Evolutionary conservation across 2,888 invertebrate genomes (phyloP).

Genomic region (Ochlodes sylvanus): DNA sequence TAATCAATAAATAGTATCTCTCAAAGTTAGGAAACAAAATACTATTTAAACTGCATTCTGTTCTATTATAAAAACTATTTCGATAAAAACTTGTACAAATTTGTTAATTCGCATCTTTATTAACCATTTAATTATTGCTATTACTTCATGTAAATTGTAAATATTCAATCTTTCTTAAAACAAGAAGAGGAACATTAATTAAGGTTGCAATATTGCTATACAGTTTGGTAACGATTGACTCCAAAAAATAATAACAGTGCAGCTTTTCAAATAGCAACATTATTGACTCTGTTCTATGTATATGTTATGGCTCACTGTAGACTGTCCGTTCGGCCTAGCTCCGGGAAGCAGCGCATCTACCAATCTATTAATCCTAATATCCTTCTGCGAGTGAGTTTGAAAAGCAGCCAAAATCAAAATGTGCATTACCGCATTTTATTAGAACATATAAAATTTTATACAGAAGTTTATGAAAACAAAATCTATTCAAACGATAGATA

Average conservation of each 20-base stretch:
- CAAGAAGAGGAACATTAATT: constrained; percentile 85
- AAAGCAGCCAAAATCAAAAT: constrained; percentile 44
- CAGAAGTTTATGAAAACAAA: constrained; percentile 54
- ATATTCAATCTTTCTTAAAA: constrained; percentile 85
- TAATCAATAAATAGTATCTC: constrained; percentile 86
- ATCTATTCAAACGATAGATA: constrained; percentile 53
- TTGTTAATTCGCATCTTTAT: constrained; percentile 78
- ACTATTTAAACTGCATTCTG: constrained; percentile 78
- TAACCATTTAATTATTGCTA: constrained; percentile 82
- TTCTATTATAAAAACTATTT: constrained; percentile 84
- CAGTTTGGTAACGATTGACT: constrained; percentile 80
- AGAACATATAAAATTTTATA: constrained; percentile 63
- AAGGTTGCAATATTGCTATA: constrained; percentile 82
- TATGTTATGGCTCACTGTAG: constrained; percentile 52
- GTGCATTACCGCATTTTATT: constrained; percentile 46
- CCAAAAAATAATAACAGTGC: constrained; percentile 78
- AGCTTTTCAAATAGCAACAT: constrained; percentile 83
- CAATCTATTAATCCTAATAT: constrained; percentile 77
- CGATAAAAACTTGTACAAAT: constrained; percentile 84
- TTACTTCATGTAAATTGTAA: constrained; percentile 82
- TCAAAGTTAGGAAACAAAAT: constrained; percentile 86
- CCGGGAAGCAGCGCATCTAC: constrained; percentile 83
- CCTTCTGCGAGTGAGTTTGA: constrained; percentile 60
- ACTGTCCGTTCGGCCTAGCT: constrained; percentile 66
- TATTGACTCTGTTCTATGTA: constrained; percentile 48